These are phyloP conservation scores for Cydia strobilella DNA, from an alignment of 1,140 invertebrate genomes.

Conservation along the genomic window DNA sequence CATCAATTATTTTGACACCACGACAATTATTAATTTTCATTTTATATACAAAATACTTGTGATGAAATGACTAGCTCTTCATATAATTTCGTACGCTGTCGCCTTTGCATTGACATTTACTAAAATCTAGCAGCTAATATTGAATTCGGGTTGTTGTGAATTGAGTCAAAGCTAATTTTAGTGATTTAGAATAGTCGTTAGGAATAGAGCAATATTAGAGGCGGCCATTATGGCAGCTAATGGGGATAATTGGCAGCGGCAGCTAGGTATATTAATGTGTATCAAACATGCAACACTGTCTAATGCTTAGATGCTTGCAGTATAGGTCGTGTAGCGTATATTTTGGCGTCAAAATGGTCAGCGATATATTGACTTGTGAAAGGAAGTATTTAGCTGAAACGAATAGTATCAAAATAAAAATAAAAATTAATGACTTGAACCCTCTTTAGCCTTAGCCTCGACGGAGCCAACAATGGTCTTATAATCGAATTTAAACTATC, in stretches of 20 bases:
- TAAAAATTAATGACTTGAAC: too few relatives aligned
- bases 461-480: too few relatives aligned
- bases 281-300: slow-evolving; percentile 24
- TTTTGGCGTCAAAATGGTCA: background rate
- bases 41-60: too few relatives aligned
- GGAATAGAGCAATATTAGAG: slow-evolving; percentile 27
- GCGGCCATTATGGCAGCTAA: slow-evolving; percentile 10
- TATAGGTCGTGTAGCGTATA: background rate
- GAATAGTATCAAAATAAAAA: too few relatives aligned
- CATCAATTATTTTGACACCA: too few relatives aligned
- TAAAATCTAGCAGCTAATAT: background rate
- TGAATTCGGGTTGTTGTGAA: background rate
- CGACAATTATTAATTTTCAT: too few relatives aligned
- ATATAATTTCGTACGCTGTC: background rate
- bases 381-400: too few relatives aligned
- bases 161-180: slow-evolving; percentile 17
- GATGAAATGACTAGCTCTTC: background rate
- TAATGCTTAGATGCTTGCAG: slow-evolving; percentile 3
- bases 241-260: slow-evolving; percentile 20
- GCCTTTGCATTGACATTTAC: background rate
- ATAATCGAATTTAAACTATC: too few relatives aligned
- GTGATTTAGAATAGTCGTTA: slow-evolving; percentile 12
- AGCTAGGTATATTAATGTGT: slow-evolving; percentile 2
- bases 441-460: too few relatives aligned
- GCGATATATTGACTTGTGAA: background rate